phyloP scores from a whole-genome alignment of 2,888 invertebrate genomes.

The Stegana nigrithorax region DNA sequence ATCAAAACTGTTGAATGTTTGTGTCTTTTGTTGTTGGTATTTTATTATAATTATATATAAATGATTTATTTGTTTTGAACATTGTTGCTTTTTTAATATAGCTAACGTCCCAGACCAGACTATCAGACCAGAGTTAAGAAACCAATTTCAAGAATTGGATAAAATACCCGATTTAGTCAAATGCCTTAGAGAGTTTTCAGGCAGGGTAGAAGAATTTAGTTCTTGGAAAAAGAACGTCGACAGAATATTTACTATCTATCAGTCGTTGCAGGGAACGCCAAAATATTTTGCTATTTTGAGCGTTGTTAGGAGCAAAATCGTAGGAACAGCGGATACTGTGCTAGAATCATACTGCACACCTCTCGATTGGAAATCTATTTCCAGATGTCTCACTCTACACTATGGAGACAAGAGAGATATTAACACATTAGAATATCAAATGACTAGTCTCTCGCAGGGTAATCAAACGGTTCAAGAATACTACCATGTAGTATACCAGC shows the following conservation, averaged over 20 bases:
- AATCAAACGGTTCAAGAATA: constrained; percentile 21
- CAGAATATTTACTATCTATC: constrained; percentile 22
- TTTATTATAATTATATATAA: too few species aligned
- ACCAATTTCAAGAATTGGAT: constrained; percentile 42
- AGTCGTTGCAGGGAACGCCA: constrained; percentile 19
- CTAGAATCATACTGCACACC: constrained; percentile 31
- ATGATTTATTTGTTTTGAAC: too few species aligned
- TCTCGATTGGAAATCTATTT: constrained; percentile 24
- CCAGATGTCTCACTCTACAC: constrained; percentile 23
- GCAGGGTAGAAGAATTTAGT: neutral
- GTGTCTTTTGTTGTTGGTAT: too few species aligned
- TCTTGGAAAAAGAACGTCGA: constrained; percentile 27
- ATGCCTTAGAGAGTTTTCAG: constrained; percentile 7
- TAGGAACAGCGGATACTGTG: constrained; percentile 26
- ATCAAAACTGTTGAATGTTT: too few species aligned
- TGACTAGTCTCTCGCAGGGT: constrained; percentile 24
- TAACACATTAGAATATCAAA: constrained; percentile 27
- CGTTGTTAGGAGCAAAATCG: constrained; percentile 29
- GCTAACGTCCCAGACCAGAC: too few species aligned
- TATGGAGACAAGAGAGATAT: constrained; percentile 30
- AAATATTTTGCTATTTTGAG: constrained; percentile 31
- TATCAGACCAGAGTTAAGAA: too few species aligned
- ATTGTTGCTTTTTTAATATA: too few species aligned
- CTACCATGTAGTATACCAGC: constrained; percentile 28
- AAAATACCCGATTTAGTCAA: constrained; percentile 19